Percentiles rank a stretch among this genome's conserved stretches.
Evolutionary conservation across 53 echinoderm and acorn worm species (phyloP).

Genomic region (Patiria pectinifera): DNA sequence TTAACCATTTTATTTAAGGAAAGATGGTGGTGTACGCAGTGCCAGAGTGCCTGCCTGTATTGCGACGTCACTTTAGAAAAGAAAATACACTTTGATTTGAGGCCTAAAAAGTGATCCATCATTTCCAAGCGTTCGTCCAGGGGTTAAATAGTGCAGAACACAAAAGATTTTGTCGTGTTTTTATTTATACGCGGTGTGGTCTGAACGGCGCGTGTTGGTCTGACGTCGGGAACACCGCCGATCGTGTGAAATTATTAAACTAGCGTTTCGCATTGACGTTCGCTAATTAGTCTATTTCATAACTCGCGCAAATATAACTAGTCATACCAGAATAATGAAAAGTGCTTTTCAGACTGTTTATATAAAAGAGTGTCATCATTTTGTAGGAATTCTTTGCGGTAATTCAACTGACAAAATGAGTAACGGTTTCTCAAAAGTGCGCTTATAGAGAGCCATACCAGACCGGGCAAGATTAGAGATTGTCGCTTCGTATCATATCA

Average conservation of each 20-base stretch:
- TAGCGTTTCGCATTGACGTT: neutral
- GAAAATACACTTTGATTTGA: neutral
- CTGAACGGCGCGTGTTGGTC: neutral
- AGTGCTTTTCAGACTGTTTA: neutral
- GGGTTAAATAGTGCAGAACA: neutral
- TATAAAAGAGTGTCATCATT: neutral
- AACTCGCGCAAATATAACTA: constrained; percentile 12
- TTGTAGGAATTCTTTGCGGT: too few species aligned
- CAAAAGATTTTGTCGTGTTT: neutral
- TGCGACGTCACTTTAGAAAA: too few species aligned
- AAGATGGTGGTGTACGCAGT: too few species aligned
- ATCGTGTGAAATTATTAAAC: neutral
- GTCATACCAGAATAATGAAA: neutral
- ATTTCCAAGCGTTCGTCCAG: neutral
- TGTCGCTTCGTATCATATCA: too few species aligned
- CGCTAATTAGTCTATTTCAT: neutral
- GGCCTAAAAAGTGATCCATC: neutral
- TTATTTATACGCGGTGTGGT: neutral
- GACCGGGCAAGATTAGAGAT: too few species aligned
- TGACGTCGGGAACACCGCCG: neutral
- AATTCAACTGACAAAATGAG: too few species aligned
- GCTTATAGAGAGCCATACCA: too few species aligned
- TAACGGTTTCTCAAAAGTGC: too few species aligned
- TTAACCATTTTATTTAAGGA: too few species aligned
- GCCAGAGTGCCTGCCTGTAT: too few species aligned